Conservation (phyloP, 2,888 invertebrate species). For the Nephrotoma appendiculata region DNA sequence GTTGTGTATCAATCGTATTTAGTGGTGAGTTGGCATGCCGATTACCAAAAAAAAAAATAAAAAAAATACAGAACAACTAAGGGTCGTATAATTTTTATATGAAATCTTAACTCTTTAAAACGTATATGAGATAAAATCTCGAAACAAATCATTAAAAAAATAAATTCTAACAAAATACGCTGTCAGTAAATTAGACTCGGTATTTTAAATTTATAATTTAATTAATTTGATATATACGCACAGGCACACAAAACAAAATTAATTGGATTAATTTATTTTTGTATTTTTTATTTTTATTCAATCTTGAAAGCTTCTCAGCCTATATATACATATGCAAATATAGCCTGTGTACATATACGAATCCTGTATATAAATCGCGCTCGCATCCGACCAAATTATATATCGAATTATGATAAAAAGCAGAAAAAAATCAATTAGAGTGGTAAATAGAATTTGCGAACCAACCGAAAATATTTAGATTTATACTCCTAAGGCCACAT, state of each 20-base stretch:
- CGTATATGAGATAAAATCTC: not conserved
- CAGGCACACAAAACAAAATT: not conserved
- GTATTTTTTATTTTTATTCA: not conserved
- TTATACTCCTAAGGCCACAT: not conserved
- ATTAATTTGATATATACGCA: not conserved
- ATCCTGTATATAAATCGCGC: not conserved
- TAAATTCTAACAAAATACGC: not conserved
- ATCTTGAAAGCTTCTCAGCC: not conserved
- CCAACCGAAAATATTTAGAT: not conserved
- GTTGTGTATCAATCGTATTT: not conserved
- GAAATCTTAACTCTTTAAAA: too few relatives aligned
- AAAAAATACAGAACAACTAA: not conserved
- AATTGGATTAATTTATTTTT: not conserved
- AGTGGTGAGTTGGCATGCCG: not conserved
- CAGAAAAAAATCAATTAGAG: not conserved
- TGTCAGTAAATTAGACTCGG: not conserved
- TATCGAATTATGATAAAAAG: not conserved
- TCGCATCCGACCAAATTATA: not conserved
- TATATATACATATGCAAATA: not conserved
- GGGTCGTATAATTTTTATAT: not conserved
- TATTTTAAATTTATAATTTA: not conserved
- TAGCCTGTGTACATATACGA: too few relatives aligned
- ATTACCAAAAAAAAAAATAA: not conserved
- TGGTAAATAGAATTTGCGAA: not conserved
- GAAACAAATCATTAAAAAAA: too few relatives aligned